Percentiles rank a stretch among this genome's conserved stretches.
Conservation (phyloP, 2,888 invertebrate genomes). For the Metallyticus violacea region DNA sequence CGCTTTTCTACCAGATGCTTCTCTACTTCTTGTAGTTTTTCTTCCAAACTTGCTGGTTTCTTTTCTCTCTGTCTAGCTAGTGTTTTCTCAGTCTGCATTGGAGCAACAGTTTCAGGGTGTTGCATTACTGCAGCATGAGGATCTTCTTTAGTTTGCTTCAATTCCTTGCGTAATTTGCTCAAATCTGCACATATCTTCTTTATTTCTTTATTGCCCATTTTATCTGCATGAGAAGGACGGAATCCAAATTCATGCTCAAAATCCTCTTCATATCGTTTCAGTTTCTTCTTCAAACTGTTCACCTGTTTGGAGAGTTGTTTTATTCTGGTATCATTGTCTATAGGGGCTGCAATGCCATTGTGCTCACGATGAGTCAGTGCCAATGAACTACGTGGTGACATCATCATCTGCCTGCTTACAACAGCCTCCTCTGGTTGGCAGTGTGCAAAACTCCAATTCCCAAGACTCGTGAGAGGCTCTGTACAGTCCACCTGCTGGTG, state of each 20-base stretch:
- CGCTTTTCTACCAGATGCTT: conserved; percentile 69
- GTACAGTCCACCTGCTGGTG: conserved; percentile 56
- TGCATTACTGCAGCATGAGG: not conserved
- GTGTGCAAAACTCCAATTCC: conserved; percentile 35
- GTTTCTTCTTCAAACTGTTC: conserved; percentile 76
- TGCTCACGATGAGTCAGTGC: conserved; percentile 52
- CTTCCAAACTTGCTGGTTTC: conserved; percentile 42
- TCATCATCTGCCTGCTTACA: conserved; percentile 46
- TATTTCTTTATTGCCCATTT: conserved; percentile 78
- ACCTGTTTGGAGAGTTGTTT: conserved; percentile 63
- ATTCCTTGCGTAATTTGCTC: conserved; percentile 74
- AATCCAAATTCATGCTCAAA: conserved; percentile 80
- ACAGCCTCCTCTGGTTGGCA: conserved; percentile 29
- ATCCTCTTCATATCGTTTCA: conserved; percentile 77
- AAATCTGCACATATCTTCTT: conserved; percentile 77
- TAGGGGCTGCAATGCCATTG: conserved; percentile 39
- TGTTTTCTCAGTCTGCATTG: not conserved
- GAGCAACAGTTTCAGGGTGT: not conserved
- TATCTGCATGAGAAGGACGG: conserved; percentile 81
- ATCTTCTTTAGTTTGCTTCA: conserved; percentile 50
- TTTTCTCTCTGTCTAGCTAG: not conserved
- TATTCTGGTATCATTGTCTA: conserved; percentile 53
- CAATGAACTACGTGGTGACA: conserved; percentile 61
- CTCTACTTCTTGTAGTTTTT: conserved; percentile 61
- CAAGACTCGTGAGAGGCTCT: conserved; percentile 48